Evolutionary conservation across 2,113 vertebrate genomes (phyloP), one percentile per base, ranked within the genome.

Genomic region (Serinus canaria): DNA sequence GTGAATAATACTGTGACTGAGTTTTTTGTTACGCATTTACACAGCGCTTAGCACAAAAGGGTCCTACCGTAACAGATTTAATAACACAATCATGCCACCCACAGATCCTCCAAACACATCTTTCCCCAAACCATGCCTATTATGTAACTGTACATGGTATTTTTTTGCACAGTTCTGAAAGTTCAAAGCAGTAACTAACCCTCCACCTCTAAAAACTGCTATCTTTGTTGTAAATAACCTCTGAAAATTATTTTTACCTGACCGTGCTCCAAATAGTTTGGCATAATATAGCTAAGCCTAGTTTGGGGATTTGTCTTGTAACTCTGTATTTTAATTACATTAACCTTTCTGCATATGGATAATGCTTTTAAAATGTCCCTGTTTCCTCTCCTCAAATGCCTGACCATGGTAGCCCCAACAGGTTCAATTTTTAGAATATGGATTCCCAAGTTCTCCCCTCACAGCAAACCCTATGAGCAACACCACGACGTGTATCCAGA

Each of bases 11-110:
- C 58, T 41, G 74, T 33, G 67, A 74, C 63, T 69, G 79, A 81
- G 82, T 4, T 92, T 75, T 83, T 58, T 77, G 55, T 88, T 85
- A 76, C 2, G 10, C 84, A 43, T 91, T 95, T 92, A 41, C 59
- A 90, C 63, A 74, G 73, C 2, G 68, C 85, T 83, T n/a, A 63
- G 68, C 79, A 90, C 91, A 96, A 93, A 83, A 89, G 90, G 81
- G 89, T 87, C 91, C 63, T 73, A 83, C 87, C 82, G 31, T 82
- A 95, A 68, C 75, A 86, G 94, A 90, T 91, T 91, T 85, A 88
- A 87, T 73, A 94, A 92, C 59, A 95, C 81, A 81, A 83, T 76
- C 81, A n/a, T 69, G 70, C 84, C 89, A 93, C 84, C 88, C 94
- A 94, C 80, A 93, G 82, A 66, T 60, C 89, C 62, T 90, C 83